Conservation (phyloP, 2,888 invertebrate genomes). For the Ptychoptera albimana region DNA sequence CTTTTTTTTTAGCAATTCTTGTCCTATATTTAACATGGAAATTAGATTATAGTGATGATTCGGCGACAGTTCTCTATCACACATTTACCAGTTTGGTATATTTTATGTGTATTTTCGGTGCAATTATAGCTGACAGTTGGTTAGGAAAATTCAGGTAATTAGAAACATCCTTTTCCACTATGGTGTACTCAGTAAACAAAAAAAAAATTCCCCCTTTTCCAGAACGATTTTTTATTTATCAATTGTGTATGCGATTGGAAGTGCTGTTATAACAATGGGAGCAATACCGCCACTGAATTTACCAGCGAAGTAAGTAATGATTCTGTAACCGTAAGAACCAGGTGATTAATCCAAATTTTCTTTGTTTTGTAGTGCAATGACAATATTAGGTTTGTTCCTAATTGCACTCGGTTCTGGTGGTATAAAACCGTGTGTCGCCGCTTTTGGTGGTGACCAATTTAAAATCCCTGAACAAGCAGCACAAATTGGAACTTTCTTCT, state of each 20-base stretch:
- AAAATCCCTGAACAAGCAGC: slow-evolving; percentile 42
- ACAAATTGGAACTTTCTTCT: slow-evolving; percentile 54
- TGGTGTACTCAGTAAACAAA: too few relatives aligned
- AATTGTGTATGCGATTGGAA: slow-evolving; percentile 55
- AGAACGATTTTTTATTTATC: slow-evolving; percentile 57
- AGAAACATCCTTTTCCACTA: too few relatives aligned
- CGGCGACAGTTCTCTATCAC: slow-evolving; percentile 59
- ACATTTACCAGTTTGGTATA: slow-evolving; percentile 57
- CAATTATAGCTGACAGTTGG: slow-evolving; percentile 63
- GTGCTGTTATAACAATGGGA: slow-evolving; percentile 42
- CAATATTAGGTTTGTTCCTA: slow-evolving; percentile 47
- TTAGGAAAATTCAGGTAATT: slow-evolving; percentile 47
- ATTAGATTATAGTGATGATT: slow-evolving; percentile 42
- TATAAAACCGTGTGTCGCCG: slow-evolving; percentile 67
- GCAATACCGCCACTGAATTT: slow-evolving; percentile 36
- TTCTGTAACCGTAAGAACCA: neutral
- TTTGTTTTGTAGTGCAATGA: slow-evolving; percentile 26
- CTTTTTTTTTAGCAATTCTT: slow-evolving; percentile 45
- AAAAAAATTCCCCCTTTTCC: too few relatives aligned
- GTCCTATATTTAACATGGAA: slow-evolving; percentile 54
- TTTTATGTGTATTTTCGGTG: slow-evolving; percentile 60
- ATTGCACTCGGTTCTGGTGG: slow-evolving; percentile 66
- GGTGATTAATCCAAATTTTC: too few relatives aligned
- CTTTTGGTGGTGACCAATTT: slow-evolving; percentile 74
- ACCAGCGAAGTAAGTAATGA: slow-evolving; percentile 30